Evolutionary conservation across 2,113 vertebrate genomes (phyloP), one percentile per base, ranked within the genome.

Genomic region (Cyanoderma ruficeps): DNA sequence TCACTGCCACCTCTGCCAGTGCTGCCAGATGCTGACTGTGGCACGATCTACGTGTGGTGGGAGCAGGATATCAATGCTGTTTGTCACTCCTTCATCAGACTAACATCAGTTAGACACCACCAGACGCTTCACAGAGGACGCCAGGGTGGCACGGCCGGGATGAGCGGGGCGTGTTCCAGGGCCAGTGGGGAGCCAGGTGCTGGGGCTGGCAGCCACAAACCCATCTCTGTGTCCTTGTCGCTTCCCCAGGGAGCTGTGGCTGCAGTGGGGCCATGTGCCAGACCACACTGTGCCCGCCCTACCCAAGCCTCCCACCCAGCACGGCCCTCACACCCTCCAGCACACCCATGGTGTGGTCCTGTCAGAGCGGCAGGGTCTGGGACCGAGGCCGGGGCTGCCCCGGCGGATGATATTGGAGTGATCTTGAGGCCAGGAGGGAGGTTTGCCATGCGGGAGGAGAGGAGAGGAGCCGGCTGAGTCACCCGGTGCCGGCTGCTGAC

Each of bases 401-500:
- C 0, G 7, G 64, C 0, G 1, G 77, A 3, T 87, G 85, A 85
- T 69, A 68, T 71, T 75, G 95, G 91, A 75, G 84, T 71, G 90
- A 87, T 94, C 90, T 89, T 91, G 95, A 86, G 90, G 93, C 87
- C n/a, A 2, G 61, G 61, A 94, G 59, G 49, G 79, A 87, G 92
- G 13, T 83, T 83, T 75, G 67, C 76, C 71, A 41, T 2, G 30
- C 22, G 0, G 39, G 46, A 72, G 65, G 49, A 31, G 89, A 89
- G 83, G 41, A 91, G 61, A 70, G 87, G 67, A 96, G 91, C 85
- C 3, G n/a, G 60, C 93, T 95, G 94, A 94, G 89, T 94, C 91
- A 92, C 94, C 69, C 60, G 1, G 69, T 13, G 78, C 89, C 10
- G 37, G 89, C 86, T 95, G 94, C 94, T 94, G 94, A 92, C 86